phyloP scores from a whole-genome alignment of 2,797 vertebrate species.

The Aphelocoma californica region DNA sequence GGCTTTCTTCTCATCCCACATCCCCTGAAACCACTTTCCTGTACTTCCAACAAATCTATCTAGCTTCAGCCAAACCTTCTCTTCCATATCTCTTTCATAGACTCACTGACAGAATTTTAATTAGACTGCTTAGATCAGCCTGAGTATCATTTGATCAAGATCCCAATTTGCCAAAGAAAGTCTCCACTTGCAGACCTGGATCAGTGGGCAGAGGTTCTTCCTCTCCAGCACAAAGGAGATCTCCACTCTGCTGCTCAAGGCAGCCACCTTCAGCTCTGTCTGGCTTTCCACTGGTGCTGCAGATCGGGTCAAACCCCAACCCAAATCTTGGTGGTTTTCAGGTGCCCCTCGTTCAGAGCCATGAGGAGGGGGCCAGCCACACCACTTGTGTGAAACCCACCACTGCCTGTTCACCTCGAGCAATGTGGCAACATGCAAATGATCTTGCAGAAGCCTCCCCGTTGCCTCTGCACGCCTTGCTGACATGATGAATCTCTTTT shows the following conservation, averaged over 20 bases:
- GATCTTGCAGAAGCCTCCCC: neutral
- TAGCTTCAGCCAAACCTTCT: neutral
- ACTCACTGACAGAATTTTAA: neutral
- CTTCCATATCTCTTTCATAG: neutral
- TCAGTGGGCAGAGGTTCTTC: neutral
- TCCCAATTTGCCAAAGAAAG: neutral
- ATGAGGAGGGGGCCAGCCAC: accelerated
- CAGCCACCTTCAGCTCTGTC: neutral
- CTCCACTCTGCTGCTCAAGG: neutral
- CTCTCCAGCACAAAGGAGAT: neutral
- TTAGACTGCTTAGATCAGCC: neutral
- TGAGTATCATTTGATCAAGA: neutral
- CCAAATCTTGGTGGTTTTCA: neutral
- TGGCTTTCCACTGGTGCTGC: neutral
- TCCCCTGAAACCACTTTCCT: neutral
- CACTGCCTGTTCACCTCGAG: accelerated
- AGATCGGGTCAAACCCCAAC: neutral
- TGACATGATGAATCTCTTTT: conserved; percentile 7
- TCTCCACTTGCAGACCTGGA: neutral
- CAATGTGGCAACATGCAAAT: neutral
- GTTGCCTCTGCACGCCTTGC: neutral
- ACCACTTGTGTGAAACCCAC: accelerated
- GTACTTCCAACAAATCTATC: neutral
- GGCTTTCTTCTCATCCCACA: neutral
- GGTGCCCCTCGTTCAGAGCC: accelerated